phyloP scores from a whole-genome alignment of 2,797 vertebrate genomes.

The Alauda arvensis region DNA sequence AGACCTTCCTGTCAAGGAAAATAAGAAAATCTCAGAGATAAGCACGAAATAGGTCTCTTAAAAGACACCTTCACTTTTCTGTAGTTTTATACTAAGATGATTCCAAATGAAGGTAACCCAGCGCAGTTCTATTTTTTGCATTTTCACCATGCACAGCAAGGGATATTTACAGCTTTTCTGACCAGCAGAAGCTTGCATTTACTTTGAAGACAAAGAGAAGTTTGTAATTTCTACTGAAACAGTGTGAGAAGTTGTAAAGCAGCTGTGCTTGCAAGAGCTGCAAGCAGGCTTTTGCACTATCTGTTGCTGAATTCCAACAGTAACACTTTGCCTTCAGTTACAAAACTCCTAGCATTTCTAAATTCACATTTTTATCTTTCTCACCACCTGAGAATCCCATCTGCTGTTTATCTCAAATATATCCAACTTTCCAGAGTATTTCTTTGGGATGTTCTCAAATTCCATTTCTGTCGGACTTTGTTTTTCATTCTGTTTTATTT shows the following conservation, averaged over 20 bases:
- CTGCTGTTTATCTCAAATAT: slow-evolving; percentile 26
- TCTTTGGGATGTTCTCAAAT: slow-evolving; percentile 8
- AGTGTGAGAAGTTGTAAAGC: not conserved
- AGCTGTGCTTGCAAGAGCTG: not conserved
- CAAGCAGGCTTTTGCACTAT: not conserved
- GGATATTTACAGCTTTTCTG: not conserved
- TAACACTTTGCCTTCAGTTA: slow-evolving; percentile 2
- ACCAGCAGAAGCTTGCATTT: not conserved
- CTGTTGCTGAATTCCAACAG: not conserved
- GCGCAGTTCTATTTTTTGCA: not conserved
- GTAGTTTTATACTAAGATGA: not conserved
- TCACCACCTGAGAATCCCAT: slow-evolving; percentile 37
- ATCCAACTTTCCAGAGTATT: not conserved
- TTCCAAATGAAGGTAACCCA: not conserved
- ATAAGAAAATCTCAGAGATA: not conserved
- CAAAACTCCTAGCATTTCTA: slow-evolving; percentile 26
- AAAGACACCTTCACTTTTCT: not conserved
- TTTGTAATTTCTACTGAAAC: not conserved
- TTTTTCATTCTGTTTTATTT: slow-evolving; percentile 25
- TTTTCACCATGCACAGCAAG: fast-evolving
- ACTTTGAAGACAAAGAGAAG: not conserved
- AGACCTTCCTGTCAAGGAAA: not conserved
- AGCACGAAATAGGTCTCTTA: not conserved
- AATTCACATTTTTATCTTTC: slow-evolving; percentile 29
- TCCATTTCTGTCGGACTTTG: not conserved